These are phyloP conservation scores for Teleiodes luculella DNA, from an alignment of 2,888 invertebrate genomes.

Conservation along the genomic window DNA sequence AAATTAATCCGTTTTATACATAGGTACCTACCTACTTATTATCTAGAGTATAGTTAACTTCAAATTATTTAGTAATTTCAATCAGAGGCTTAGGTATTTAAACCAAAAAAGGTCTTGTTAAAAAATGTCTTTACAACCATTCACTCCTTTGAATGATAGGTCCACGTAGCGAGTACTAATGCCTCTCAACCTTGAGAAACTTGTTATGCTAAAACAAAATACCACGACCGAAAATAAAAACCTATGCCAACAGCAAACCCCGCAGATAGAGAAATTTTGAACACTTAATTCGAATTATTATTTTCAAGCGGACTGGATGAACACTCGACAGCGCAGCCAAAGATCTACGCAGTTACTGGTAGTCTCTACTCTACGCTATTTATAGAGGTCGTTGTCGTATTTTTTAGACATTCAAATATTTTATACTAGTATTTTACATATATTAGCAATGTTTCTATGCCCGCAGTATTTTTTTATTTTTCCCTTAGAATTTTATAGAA, in stretches of 20 bases:
- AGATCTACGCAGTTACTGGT: neutral
- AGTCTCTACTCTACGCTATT: neutral
- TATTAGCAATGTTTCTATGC: too few relatives aligned
- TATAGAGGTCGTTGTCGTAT: neutral
- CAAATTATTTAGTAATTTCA: too few relatives aligned
- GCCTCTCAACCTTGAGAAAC: constrained; percentile 62
- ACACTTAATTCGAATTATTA: neutral
- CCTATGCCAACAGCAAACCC: constrained; percentile 18
- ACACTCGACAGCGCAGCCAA: neutral
- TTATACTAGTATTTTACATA: too few relatives aligned
- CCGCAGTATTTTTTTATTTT: too few relatives aligned
- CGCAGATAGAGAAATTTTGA: constrained; percentile 4
- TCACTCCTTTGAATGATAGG: constrained; percentile 14
- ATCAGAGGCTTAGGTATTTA: too few relatives aligned
- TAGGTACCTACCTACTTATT: too few relatives aligned
- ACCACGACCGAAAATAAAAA: constrained; percentile 57
- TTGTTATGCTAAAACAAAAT: constrained; percentile 65
- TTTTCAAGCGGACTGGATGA: neutral
- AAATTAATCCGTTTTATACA: too few relatives aligned
- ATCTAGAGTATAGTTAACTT: too few relatives aligned
- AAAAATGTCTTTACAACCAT: neutral
- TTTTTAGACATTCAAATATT: neutral
- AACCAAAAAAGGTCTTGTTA: too few relatives aligned
- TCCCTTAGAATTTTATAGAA: too few relatives aligned
- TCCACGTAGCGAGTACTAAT: constrained; percentile 44